Evolutionary conservation across 2,797 vertebrate genomes (phyloP), one percentile per base, ranked within the genome.

Genomic region (Merluccius polli): DNA sequence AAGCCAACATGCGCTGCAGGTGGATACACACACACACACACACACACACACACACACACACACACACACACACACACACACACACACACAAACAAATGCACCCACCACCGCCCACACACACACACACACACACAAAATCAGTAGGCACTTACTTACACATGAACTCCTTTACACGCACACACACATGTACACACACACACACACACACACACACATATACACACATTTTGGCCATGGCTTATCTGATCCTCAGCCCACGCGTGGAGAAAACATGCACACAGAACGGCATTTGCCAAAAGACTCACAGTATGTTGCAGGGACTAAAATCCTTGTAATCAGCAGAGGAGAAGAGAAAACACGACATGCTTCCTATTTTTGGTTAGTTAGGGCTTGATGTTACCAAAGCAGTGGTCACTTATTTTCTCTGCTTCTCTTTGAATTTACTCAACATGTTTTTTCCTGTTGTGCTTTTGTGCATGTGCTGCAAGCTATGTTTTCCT

Each of bases 211-310:
- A 52, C 27, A 38, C 27, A 44, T 33, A 36, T 32, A 13, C 65
- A 69, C 79, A 76, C 33, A 30, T 77, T 70, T 87, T 84, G 81
- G 83, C 81, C 76, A 30, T 48, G 27, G 77, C 77, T 81, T 75
- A 89, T 79, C 86, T 88, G 83, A 87, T 88, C 81, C 59, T 83
- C 79, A 86, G 79, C 79, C 77, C 88, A 90, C 84, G 85, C 82
- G 87, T 59, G 75, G 82, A 85, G 82, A 83, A 86, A 84, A 85
- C 79, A 87, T 84, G 89, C 78, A 84, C 80, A 84, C 44, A 59
- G 27, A 13, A 79, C 65, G 74, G 67, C 35, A 71, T 84, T 81
- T 79, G 84, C 85, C 85, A 88, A 81, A 80, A 77, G 41, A 87
- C 85, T 81, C 83, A 7, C 82, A 87, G 85, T 72, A 7, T 78